Conservation (phyloP, 2,113 vertebrate species). For the Monopterus albus region DNA sequence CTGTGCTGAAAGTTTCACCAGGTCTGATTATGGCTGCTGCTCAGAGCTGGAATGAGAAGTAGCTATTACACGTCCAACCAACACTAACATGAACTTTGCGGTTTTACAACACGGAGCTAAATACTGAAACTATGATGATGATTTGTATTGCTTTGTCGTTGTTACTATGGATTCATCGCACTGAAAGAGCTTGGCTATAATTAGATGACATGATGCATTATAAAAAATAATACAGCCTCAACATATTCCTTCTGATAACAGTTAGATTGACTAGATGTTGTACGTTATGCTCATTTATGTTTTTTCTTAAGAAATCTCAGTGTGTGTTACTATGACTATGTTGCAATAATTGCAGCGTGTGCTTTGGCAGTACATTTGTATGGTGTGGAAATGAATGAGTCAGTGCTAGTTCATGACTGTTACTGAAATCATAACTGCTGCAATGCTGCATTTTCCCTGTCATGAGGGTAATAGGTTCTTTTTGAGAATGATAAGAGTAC, state of each 20-base stretch:
- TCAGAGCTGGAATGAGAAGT: not conserved
- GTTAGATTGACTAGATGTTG: not conserved
- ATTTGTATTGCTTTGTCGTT: constrained; percentile 14
- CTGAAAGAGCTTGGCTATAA: not conserved
- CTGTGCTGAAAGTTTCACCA: not conserved
- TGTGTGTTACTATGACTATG: not conserved
- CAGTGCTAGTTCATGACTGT: constrained; percentile 18
- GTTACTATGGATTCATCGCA: not conserved
- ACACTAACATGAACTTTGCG: not conserved
- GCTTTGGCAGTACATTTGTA: constrained; percentile 11
- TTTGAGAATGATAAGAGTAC: not conserved
- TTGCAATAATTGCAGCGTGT: constrained; percentile 1
- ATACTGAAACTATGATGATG: constrained; percentile 6
- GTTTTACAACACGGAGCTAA: constrained; percentile 17
- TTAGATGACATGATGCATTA: not conserved
- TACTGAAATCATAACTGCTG: constrained; percentile 27
- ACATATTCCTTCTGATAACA: not conserved
- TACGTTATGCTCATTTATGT: not conserved
- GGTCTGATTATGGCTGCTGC: not conserved
- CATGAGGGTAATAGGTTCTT: not conserved
- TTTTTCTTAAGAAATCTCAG: not conserved
- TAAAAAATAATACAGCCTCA: not conserved
- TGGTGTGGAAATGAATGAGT: constrained; percentile 36
- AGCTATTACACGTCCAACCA: constrained; percentile 6
- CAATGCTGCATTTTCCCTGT: not conserved